A percentile compares a stretch with the other conserved stretches of the same genome.
Evolutionary conservation across 2,113 vertebrate genomes (phyloP).

Genomic region (Taxidea taxus): DNA sequence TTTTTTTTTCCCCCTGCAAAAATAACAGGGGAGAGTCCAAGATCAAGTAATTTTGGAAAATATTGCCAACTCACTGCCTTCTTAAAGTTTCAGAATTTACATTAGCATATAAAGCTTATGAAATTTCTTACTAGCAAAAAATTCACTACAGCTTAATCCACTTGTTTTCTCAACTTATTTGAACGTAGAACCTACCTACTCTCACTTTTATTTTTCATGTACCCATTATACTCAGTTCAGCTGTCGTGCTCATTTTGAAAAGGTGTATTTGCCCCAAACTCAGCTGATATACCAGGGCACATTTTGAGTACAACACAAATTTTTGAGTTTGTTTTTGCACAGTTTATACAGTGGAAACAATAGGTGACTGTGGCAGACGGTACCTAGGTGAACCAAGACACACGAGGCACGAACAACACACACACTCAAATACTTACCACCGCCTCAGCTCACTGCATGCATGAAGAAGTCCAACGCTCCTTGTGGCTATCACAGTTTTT

Average conservation of each 20-base stretch:
- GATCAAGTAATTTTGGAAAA: not conserved
- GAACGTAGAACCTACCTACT: not conserved
- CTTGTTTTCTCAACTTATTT: not conserved
- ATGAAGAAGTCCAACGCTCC: not conserved
- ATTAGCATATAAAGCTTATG: not conserved
- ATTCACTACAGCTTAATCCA: not conserved
- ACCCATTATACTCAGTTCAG: not conserved
- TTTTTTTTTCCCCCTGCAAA: not conserved
- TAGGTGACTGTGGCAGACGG: not conserved
- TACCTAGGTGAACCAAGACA: not conserved
- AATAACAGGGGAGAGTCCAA: not conserved
- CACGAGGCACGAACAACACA: fast-evolving
- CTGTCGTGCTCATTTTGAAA: not conserved
- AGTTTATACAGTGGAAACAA: not conserved
- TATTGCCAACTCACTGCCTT: not conserved
- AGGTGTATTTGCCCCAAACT: not conserved
- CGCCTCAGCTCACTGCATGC: fast-evolving
- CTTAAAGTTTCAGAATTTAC: not conserved
- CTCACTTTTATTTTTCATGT: not conserved
- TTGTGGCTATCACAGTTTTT: too few species aligned
- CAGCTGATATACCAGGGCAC: not conserved
- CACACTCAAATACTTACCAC: not conserved
- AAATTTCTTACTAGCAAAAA: not conserved
- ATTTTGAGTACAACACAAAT: not conserved
- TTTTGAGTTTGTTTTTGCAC: not conserved